These are phyloP conservation scores for Arenaria interpres DNA, from an alignment of 2,113 vertebrate species.

Conservation along the genomic window DNA sequence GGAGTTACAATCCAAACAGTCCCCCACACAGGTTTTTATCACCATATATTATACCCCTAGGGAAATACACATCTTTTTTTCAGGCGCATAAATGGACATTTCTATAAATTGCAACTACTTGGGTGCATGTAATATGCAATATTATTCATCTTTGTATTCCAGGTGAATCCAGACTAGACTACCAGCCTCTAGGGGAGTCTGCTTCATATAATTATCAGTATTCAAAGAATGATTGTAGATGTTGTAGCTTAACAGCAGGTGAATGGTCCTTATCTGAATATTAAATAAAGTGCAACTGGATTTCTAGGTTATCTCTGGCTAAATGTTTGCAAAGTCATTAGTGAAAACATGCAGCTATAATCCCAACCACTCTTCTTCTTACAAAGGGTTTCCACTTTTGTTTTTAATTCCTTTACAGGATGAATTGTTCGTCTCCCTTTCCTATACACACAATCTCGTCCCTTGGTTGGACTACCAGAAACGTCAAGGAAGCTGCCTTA, in stretches of 20 bases:
- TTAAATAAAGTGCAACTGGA: constrained; percentile 70
- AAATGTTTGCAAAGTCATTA: constrained; percentile 68
- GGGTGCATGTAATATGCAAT: constrained; percentile 63
- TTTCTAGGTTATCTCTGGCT: constrained; percentile 59
- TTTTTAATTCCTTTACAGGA: constrained; percentile 34
- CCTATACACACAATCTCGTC: background rate
- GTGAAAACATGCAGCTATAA: constrained; percentile 35
- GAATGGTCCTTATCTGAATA: constrained; percentile 73
- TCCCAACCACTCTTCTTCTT: constrained; percentile 8
- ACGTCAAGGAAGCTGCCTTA: constrained; percentile 25
- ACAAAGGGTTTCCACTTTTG: constrained; percentile 41
- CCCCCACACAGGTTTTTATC: constrained; percentile 44
- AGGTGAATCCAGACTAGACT: constrained; percentile 71
- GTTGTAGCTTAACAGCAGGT: constrained; percentile 75
- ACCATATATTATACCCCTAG: background rate
- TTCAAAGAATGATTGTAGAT: constrained; percentile 73
- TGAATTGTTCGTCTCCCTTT: constrained; percentile 23
- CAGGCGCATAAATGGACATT: constrained; percentile 52
- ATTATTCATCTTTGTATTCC: constrained; percentile 72
- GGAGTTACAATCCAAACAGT: constrained; percentile 18
- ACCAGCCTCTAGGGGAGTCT: constrained; percentile 67
- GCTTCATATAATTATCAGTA: constrained; percentile 74
- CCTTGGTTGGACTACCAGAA: constrained; percentile 14
- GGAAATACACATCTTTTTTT: constrained; percentile 43
- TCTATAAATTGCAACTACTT: constrained; percentile 66